Evolutionary conservation across 2,888 invertebrate species (phyloP), one percentile per base, ranked within the genome.

Genomic region (Xestia sexstrigata): DNA sequence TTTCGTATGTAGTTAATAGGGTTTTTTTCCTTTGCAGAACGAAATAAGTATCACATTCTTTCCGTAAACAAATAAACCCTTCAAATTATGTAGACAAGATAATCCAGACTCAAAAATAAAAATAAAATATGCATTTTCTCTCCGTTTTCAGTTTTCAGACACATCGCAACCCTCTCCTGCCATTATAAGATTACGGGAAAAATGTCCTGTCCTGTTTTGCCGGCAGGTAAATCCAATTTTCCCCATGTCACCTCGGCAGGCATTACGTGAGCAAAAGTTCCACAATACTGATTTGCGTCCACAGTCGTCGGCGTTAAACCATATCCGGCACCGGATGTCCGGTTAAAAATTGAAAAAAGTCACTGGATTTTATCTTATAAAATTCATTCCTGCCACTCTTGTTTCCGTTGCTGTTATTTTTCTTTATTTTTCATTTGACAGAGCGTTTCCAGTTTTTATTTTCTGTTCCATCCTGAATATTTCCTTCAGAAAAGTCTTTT

Each of bases 221-320:
- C n/a, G n/a, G n/a, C n/a, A n/a, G n/a, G 47, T 83, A 77, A 86
- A 86, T 84, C 84, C 74, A 77, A 84, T 86, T 86, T 86, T 23
- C 60, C 58, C 66, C 67, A 52, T 77, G 84, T 86, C 86, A 77
- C 72, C 80, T 70, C 45, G 13, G 35, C 71, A 71, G 69, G 74
- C 39, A 66, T 70, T 67, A 66, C 45, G 49, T 49, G 63, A 30
- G 75, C 30, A 84, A 76, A 79, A 71, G 9, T 39, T 7, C 17
- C 15, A 63, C 42, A 71, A 76, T 73, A 66, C 60, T 42, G 52
- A 70, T 68, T 60, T 60, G 55, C n/a, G 47, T 35, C 63, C 60
- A 13, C 23, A 5, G 47, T 62, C 52, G 62, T 58, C 62, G 35
- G 66, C 58, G 74, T 68, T 63, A 58, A 70, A 72, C 62, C 52